phyloP scores from a whole-genome alignment of 2,797 vertebrate genomes.

The Argya squamiceps region DNA sequence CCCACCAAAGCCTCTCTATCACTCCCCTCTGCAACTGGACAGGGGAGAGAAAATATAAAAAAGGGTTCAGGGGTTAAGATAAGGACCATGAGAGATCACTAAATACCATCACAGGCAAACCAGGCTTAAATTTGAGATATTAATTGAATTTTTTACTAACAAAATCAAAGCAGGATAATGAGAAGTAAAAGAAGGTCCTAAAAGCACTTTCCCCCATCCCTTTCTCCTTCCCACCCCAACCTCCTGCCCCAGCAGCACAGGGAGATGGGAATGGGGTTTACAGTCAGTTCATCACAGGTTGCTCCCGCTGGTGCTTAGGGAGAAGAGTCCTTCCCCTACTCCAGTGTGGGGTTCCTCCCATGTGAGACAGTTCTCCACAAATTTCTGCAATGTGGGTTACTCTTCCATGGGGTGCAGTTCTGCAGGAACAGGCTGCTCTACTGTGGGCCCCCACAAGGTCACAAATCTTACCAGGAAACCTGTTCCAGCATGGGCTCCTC shows the following conservation, averaged over 20 bases:
- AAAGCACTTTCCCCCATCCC: neutral
- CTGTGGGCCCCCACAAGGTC: neutral
- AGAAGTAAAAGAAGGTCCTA: neutral
- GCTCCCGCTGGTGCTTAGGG: neutral
- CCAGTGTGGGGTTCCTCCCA: fast-evolving
- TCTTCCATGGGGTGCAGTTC: neutral
- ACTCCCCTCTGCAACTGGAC: neutral
- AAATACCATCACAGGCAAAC: neutral
- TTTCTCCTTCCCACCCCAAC: neutral
- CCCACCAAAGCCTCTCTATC: neutral
- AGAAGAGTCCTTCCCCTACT: neutral
- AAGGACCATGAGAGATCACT: neutral
- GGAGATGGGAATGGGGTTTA: neutral
- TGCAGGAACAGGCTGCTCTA: neutral
- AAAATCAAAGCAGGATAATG: neutral
- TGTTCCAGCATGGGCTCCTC: neutral
- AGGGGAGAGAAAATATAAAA: neutral
- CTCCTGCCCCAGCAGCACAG: neutral
- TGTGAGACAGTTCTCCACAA: neutral
- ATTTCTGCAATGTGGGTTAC: neutral
- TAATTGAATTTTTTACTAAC: neutral
- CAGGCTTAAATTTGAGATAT: neutral
- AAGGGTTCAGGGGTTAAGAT: neutral
- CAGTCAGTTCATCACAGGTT: neutral
- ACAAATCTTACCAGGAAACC: neutral